phyloP scores from a whole-genome alignment of 2,113 vertebrate genomes.

The Planiliza haematocheilus region DNA sequence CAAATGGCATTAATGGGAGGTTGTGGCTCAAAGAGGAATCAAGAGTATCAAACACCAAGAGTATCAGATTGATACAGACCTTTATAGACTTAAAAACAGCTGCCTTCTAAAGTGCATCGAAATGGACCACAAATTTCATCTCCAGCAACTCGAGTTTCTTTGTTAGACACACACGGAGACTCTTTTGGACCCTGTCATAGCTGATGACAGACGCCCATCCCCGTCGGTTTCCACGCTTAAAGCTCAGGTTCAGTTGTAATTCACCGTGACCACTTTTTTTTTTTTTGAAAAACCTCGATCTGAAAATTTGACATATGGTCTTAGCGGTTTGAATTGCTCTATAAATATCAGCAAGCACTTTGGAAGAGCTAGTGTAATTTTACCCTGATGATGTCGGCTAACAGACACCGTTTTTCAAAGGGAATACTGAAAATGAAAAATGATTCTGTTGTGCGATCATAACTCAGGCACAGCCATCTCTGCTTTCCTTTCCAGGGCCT shows the following conservation, averaged over 20 bases:
- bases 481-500: slow-evolving; percentile 78
- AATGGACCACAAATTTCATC: slow-evolving; percentile 26
- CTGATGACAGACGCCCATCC: slow-evolving; percentile 35
- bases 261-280: slow-evolving; percentile 28
- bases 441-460: background rate
- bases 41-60: slow-evolving; percentile 25
- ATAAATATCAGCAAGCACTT: slow-evolving; percentile 41
- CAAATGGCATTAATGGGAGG: slow-evolving; percentile 47
- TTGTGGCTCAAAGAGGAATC: slow-evolving; percentile 29
- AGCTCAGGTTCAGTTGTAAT: slow-evolving; percentile 41
- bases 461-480: slow-evolving; percentile 20
- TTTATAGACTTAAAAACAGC: slow-evolving; percentile 53
- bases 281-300: slow-evolving; percentile 5
- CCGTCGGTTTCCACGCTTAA: slow-evolving; percentile 16
- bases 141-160: slow-evolving; percentile 50
- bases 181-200: slow-evolving; percentile 25
- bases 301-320: background rate
- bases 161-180: slow-evolving; percentile 8
- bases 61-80: slow-evolving; percentile 57
- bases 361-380: slow-evolving; percentile 23
- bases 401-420: slow-evolving; percentile 4
- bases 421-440: slow-evolving; percentile 27
- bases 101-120: slow-evolving; percentile 30
- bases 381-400: background rate
- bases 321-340: background rate